Conservation (phyloP, 1,140 invertebrate genomes). For the Glossosoma conforme region DNA sequence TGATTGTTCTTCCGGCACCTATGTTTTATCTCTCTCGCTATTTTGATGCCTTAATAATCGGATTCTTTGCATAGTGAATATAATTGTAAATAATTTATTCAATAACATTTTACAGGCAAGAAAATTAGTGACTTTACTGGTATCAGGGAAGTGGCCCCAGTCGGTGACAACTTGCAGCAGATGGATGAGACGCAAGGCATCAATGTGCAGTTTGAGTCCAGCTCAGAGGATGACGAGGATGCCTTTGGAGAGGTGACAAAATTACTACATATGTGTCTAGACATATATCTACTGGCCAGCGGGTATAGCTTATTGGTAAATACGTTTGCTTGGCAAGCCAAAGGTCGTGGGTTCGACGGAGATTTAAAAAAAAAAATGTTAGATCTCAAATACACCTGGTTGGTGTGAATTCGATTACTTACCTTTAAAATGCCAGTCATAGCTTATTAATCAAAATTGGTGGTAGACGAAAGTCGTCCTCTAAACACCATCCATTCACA, state of each 20-base stretch:
- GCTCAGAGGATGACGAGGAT: constrained; percentile 89
- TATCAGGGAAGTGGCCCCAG: constrained; percentile 66
- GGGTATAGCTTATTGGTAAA: too few species aligned
- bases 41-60: not conserved
- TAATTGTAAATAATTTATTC: not conserved
- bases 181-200: constrained; percentile 97
- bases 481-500: too few species aligned
- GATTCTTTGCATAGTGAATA: not conserved
- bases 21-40: not conserved
- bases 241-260: constrained; percentile 80
- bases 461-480: too few species aligned
- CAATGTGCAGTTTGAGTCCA: constrained; percentile 97
- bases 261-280: too few species aligned
- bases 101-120: constrained; percentile 53
- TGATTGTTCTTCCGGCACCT: too few species aligned
- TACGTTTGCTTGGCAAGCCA: not conserved
- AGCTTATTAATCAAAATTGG: too few species aligned
- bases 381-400: too few species aligned
- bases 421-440: too few species aligned
- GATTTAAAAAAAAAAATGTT: too few species aligned
- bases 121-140: constrained; percentile 97
- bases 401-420: too few species aligned
- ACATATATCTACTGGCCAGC: too few species aligned
- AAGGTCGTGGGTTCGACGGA: not conserved
- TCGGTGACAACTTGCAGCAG: constrained; percentile 70